Evolutionary conservation across 2,888 invertebrate genomes (phyloP), one percentile per base, ranked within the genome.

Genomic region (Pyrgus malvae): DNA sequence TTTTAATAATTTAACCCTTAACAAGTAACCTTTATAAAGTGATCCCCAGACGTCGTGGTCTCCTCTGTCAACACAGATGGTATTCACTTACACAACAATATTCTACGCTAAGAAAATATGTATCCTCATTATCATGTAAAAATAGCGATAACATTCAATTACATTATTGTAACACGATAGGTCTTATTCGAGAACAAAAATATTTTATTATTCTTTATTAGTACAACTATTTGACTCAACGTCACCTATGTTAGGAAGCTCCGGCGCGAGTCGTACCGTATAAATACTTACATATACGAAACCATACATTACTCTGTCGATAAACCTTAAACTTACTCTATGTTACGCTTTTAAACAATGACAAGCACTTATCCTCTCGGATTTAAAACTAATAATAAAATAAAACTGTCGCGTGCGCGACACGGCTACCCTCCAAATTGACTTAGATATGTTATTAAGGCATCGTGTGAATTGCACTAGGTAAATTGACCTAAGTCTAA

Each of bases 371-470:
- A 64, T 67, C 74, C 64, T 69, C 69, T 66, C 69, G 71, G 57
- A 44, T 53, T 62, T 65, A 65, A 69, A 70, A 70, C 63, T 66
- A 66, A 61, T 63, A 68, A 65, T 64, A 68, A 66, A n/a, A 33
- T 33, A 33, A 14, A 74, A 74, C 69, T 68, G 33, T 33, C 23
- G 40, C 38, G 33, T 21, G n/a, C 14, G 49, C 21, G 27, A 14
- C 14, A 16, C 50, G 17, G 50, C 25, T 67, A 81, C 74, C 78
- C 76, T 83, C 76, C 73, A 84, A 84, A 88, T 86, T 89, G 89
- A 90, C 90, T 90, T 90, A 89, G 90, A 90, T 89, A 87, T 88
- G 88, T 88, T 89, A 89, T 83, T 89, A 90, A 90, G 90, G 90
- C 90, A 90, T 83, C 90, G 75, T 83, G 90, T 90, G 90, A 90